Conservation (phyloP, 2,113 vertebrate genomes). For the Coptodon rendalli region DNA sequence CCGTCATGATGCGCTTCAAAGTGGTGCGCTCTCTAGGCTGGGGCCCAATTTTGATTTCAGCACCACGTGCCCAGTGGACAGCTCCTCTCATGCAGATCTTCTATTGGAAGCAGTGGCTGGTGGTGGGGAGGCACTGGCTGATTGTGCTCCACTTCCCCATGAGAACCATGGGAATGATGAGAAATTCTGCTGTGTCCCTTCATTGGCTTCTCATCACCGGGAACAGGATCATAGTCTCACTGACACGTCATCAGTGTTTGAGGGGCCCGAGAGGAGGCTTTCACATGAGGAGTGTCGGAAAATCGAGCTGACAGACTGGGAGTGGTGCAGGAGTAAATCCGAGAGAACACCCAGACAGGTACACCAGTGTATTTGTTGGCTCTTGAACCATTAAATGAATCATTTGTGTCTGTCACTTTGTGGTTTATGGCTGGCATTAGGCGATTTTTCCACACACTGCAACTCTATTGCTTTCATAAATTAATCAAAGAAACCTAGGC, state of each 20-base stretch:
- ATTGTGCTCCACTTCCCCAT: constrained; percentile 25
- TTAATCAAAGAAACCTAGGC: background rate
- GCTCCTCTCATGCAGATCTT: constrained; percentile 63
- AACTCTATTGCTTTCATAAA: background rate
- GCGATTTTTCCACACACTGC: background rate
- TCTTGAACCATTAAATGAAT: background rate
- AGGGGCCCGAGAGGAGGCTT: constrained; percentile 79
- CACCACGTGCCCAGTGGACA: constrained; percentile 67
- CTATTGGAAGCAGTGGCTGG: constrained; percentile 43
- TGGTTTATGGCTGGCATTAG: background rate
- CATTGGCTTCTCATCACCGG: constrained; percentile 16
- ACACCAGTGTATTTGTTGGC: constrained; percentile 15
- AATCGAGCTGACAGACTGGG: constrained; percentile 88
- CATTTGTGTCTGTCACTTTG: background rate
- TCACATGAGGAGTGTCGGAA: constrained; percentile 80
- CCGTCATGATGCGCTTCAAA: constrained; percentile 44
- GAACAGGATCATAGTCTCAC: constrained; percentile 55
- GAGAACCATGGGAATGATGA: constrained; percentile 29
- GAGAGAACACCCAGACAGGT: constrained; percentile 94
- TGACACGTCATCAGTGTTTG: constrained; percentile 59
- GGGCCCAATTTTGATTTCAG: constrained; percentile 72
- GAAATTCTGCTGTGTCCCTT: constrained; percentile 29
- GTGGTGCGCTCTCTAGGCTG: constrained; percentile 29
- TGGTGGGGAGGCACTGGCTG: constrained; percentile 19
- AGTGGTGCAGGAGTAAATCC: constrained; percentile 95